Conservation (phyloP, 1,140 invertebrate genomes). For the Euborellia annulipes region DNA sequence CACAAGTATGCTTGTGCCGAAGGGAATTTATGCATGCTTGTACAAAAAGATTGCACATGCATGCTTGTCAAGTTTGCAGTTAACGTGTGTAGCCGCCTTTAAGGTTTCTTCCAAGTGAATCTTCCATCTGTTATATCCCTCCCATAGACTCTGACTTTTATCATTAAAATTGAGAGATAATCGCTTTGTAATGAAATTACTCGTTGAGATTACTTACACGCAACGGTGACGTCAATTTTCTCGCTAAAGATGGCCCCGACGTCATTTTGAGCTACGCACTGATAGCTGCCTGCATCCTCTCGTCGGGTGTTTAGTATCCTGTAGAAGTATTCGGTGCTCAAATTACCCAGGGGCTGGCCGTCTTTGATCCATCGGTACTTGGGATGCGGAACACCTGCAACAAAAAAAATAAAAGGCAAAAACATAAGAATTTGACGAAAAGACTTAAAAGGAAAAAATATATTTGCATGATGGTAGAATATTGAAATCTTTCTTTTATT, state of each 20-base stretch:
- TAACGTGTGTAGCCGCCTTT: too few relatives aligned
- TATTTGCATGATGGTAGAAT: neutral
- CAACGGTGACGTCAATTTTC: slow-evolving; percentile 68
- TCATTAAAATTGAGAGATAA: too few relatives aligned
- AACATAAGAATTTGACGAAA: neutral
- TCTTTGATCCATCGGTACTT: slow-evolving; percentile 83
- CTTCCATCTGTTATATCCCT: too few relatives aligned
- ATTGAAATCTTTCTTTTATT: neutral
- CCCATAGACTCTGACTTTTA: too few relatives aligned
- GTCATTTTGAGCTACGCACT: slow-evolving; percentile 77
- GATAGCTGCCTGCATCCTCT: slow-evolving; percentile 71
- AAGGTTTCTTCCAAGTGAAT: too few relatives aligned
- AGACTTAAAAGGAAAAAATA: neutral
- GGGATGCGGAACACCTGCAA: slow-evolving; percentile 67
- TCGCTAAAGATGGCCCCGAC: slow-evolving; percentile 83
- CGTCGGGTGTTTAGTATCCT: slow-evolving; percentile 61
- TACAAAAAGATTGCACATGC: too few relatives aligned
- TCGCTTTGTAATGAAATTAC: too few relatives aligned
- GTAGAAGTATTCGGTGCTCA: slow-evolving; percentile 55
- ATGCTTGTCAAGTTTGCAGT: too few relatives aligned
- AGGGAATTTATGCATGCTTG: too few relatives aligned
- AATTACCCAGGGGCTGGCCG: slow-evolving; percentile 51
- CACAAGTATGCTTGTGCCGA: too few relatives aligned
- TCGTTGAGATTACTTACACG: slow-evolving; percentile 86
- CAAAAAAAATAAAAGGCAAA: slow-evolving; percentile 13